Conservation (phyloP, 2,113 vertebrate species). For the Nannospalax galili region DNA sequence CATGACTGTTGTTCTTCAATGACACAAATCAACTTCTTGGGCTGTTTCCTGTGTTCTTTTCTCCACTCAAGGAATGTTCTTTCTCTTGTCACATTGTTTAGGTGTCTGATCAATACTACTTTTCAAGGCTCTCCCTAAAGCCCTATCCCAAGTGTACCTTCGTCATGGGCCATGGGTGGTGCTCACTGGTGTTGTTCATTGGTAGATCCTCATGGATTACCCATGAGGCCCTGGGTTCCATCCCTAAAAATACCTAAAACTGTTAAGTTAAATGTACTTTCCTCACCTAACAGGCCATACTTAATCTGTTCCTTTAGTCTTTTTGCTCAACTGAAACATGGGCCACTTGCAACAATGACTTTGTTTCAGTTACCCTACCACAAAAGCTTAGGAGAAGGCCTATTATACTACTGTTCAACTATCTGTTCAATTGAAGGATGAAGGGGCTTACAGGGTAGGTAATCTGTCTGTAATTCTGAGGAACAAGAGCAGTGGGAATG, state of each 20-base stretch:
- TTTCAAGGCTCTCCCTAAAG: constrained; percentile 16
- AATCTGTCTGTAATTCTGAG: constrained; percentile 41
- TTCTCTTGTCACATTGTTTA: background rate
- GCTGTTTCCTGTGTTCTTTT: background rate
- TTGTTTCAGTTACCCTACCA: background rate
- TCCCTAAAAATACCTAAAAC: background rate
- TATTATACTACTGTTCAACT: background rate
- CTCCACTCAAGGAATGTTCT: background rate
- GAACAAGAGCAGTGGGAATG: background rate
- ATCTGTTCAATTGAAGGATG: constrained; percentile 11
- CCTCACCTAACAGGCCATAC: background rate
- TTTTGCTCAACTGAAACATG: background rate
- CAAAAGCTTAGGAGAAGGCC: background rate
- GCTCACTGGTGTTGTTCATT: background rate
- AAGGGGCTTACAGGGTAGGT: background rate
- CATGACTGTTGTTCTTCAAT: background rate
- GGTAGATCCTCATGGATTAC: no score
- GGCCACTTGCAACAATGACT: background rate
- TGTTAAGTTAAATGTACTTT: background rate
- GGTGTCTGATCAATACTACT: background rate
- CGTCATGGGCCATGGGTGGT: no score
- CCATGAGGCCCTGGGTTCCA: background rate
- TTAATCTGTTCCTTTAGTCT: background rate
- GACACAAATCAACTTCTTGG: background rate
- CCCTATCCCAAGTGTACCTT: background rate